Conservation (phyloP, 2,797 vertebrate genomes). For the Podargus strigoides region DNA sequence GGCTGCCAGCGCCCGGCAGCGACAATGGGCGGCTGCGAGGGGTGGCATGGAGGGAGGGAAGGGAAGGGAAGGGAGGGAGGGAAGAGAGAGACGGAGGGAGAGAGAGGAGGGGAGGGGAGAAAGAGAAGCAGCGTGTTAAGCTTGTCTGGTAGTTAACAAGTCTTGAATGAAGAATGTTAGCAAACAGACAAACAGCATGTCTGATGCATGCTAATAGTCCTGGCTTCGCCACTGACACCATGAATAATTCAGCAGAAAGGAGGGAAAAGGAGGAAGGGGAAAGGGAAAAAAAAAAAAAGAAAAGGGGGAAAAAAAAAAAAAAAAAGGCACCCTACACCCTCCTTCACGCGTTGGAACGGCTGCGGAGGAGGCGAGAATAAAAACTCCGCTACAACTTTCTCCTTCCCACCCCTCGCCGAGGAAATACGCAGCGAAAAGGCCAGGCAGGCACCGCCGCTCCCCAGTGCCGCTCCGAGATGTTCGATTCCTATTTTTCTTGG, state of each 20-base stretch:
- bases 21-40: constrained; percentile 84
- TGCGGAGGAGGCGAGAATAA: constrained; percentile 66
- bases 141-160: constrained; percentile 91
- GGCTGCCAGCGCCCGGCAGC: constrained; percentile 80
- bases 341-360: constrained; percentile 72
- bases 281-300: neutral
- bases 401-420: neutral
- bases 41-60: constrained; percentile 72
- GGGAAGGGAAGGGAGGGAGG: neutral
- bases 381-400: constrained; percentile 53
- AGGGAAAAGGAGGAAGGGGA: neutral
- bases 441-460: neutral
- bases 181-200: constrained; percentile 94
- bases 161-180: constrained; percentile 96
- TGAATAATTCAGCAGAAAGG: constrained; percentile 92
- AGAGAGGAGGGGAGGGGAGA: neutral
- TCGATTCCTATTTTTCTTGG: constrained; percentile 20
- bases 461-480: neutral
- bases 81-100: neutral
- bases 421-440: neutral
- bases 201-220: constrained; percentile 93
- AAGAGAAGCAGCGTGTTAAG: constrained; percentile 78
- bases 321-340: neutral
- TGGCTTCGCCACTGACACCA: constrained; percentile 83
- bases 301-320: too few relatives aligned